Base-by-base conservation (phyloP, 2,888 invertebrate species). In the Latrodectus hesperus region DNA sequence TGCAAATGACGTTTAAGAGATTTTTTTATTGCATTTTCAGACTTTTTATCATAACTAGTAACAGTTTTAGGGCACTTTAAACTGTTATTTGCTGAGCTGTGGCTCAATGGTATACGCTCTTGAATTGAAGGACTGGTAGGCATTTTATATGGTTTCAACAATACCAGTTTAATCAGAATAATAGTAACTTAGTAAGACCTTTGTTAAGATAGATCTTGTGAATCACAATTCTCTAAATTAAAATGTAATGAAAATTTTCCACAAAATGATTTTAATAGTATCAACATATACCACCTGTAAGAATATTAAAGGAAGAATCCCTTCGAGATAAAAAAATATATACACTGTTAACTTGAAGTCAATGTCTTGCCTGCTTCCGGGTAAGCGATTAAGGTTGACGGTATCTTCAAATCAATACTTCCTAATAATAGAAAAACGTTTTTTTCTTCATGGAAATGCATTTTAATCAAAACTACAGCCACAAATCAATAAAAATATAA, bases 41-140 rank as follows among this genome's bases (percentile, higher is more conserved):
- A 60, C 70, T 80, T 74, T 9, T 76, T 79, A 65, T 65, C 80
- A 55, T 67, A 52, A n/a, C 51, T 22, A 8, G 26, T 9, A 76
- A 72, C 65, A 53, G 49, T 67, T 14, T 71, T n/a, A 12, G 67
- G n/a, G 68, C 86, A 87, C 14, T 74, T 67, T 71, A 80, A 86
- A 77, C 53, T 77, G 51, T 75, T 86, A 52, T 77, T 72, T 16
- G 71, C 52, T 9, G 84, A 72, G 65, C 16, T 67, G 16, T 84
- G 81, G 38, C 76, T n/a, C 26, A 87, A n/a, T 5, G 86, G 71
- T 17, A 81, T 77, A 53, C 76, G 52, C 9, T 51, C 67, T 26
- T 81, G 81, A 76, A 87, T 67, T 2, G 81, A 53, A 1, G 78
- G 81, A 77, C 86, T 87, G 17, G 86, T 64, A 68, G 86, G 80